Evolutionary conservation across 2,113 vertebrate genomes (phyloP).

Genomic region (Trematocara marginatum): DNA sequence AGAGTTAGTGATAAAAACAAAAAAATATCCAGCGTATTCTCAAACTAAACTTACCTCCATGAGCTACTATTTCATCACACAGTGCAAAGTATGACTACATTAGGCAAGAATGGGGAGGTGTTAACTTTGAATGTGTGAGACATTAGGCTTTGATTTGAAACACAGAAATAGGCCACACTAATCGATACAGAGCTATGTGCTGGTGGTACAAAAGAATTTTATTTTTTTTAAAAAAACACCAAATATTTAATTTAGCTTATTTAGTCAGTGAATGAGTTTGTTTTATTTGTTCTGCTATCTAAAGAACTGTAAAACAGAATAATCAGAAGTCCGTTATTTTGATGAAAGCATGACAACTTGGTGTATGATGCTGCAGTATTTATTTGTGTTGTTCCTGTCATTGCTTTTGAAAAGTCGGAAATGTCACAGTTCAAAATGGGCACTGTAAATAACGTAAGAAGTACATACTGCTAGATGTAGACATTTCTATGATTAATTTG

Average conservation of each 20-base stretch:
- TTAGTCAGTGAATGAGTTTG: slow-evolving; percentile 29
- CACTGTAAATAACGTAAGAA: slow-evolving; percentile 72
- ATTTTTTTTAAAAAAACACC: rapidly evolving
- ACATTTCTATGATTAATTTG: slow-evolving; percentile 74
- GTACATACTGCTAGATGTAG: slow-evolving; percentile 62
- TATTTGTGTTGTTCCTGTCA: slow-evolving; percentile 76
- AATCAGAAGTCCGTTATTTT: slow-evolving; percentile 62
- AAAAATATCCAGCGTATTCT: neutral
- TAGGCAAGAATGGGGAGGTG: neutral
- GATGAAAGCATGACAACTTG: slow-evolving; percentile 75
- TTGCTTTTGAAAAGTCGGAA: slow-evolving; percentile 67
- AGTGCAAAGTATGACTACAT: neutral
- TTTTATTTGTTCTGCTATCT: slow-evolving; percentile 51
- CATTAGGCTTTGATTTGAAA: slow-evolving; percentile 17
- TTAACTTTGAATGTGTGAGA: slow-evolving; percentile 29
- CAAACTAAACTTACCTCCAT: neutral
- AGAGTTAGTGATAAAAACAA: slow-evolving; percentile 4
- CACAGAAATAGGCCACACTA: neutral
- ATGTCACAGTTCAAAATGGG: slow-evolving; percentile 63
- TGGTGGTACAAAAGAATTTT: slow-evolving; percentile 5
- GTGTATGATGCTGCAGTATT: slow-evolving; percentile 72
- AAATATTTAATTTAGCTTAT: slow-evolving; percentile 18
- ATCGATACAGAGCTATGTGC: slow-evolving; percentile 6
- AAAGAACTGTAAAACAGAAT: slow-evolving; percentile 45
- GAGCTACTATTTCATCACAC: slow-evolving; percentile 1